Conservation (phyloP, 2,888 invertebrate genomes). For the Gymnocheta viridis region DNA sequence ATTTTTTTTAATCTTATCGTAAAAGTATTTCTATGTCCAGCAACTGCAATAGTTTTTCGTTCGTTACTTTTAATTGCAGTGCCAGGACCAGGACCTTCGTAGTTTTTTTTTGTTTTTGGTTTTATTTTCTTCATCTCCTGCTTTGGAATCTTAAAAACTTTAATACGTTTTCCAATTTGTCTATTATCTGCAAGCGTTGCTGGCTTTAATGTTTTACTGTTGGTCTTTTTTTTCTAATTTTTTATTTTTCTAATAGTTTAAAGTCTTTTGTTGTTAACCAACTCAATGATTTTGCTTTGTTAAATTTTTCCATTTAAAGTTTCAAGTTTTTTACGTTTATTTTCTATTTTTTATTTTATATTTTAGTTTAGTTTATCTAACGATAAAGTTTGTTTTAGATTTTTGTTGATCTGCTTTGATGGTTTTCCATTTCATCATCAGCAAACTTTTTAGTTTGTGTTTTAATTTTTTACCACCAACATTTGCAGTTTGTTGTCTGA, state of each 20-base stretch:
- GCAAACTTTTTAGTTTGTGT: constrained; percentile 34
- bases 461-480: constrained; percentile 29
- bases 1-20: neutral
- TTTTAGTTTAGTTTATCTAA: constrained; percentile 5
- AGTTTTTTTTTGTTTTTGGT: neutral
- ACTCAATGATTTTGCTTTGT: constrained; percentile 34
- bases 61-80: neutral
- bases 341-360: neutral
- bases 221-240: neutral
- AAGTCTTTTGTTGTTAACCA: neutral
- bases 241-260: constrained; percentile 2
- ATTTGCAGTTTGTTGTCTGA: constrained; percentile 36
- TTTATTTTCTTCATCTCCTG: neutral
- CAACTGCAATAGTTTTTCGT: constrained; percentile 46
- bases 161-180: constrained; percentile 57
- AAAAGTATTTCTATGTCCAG: constrained; percentile 50
- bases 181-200: constrained; percentile 27
- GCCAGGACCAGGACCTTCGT: neutral
- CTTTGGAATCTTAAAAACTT: constrained; percentile 36
- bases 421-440: constrained; percentile 48
- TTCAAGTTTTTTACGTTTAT: neutral
- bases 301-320: constrained; percentile 26
- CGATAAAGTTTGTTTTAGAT: constrained; percentile 50
- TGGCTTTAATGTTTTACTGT: constrained; percentile 22
- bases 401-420: constrained; percentile 51